phyloP scores from a whole-genome alignment of 1,140 invertebrate species.

The Brachionus manjavacas region DNA sequence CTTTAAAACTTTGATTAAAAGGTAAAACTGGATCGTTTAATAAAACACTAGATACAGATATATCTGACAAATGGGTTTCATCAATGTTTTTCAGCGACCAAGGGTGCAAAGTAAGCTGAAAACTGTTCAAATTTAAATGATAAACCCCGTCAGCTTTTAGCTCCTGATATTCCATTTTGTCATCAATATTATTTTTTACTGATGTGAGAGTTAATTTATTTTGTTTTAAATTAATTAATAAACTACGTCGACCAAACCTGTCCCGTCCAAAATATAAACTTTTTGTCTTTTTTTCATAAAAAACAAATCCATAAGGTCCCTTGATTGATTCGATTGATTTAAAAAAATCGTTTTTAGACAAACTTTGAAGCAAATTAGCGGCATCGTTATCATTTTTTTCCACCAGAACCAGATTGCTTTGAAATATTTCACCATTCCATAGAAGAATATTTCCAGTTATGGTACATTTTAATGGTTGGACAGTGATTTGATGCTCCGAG shows the following conservation, averaged over 20 bases:
- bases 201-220: neutral
- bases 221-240: constrained; percentile 52
- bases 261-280: constrained; percentile 78
- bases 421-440: constrained; percentile 78
- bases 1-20: neutral
- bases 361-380: constrained; percentile 45
- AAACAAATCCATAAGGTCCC: constrained; percentile 65
- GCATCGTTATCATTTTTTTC: neutral
- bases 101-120: neutral
- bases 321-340: constrained; percentile 61
- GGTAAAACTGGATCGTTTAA: neutral
- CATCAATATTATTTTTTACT: neutral
- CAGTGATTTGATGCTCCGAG: neutral
- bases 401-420: constrained; percentile 48
- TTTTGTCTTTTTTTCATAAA: constrained; percentile 57
- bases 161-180: neutral
- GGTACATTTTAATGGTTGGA: constrained; percentile 63
- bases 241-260: constrained; percentile 73
- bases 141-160: constrained; percentile 4
- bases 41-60: neutral
- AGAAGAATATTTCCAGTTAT: constrained; percentile 63
- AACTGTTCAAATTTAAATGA: neutral
- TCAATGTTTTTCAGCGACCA: neutral
- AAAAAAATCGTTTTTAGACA: constrained; percentile 54
- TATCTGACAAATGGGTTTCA: neutral